Evolutionary conservation across 2,888 invertebrate genomes (phyloP), one percentile per base, ranked within the genome.

Genomic region (Crematogaster levior): DNA sequence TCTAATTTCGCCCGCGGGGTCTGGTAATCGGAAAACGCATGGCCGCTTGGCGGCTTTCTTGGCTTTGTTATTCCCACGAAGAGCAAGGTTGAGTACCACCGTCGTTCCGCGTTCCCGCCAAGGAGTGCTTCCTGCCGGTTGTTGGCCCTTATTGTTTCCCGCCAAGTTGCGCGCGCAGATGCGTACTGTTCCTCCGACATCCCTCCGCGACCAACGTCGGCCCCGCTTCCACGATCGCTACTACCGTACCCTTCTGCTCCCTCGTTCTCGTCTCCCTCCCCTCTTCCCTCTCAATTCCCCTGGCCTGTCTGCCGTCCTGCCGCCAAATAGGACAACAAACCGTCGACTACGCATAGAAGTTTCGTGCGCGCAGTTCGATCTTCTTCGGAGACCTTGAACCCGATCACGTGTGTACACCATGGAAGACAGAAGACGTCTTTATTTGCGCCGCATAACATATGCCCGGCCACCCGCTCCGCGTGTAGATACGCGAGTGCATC

Each of bases 111-210:
- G 77, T 89, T 91, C 89, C 89, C 90, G 90, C 89, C 89, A 88
- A 87, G 77, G 58, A 79, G 83, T 84, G 85, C 85, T 81, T 85
- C 84, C 66, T 83, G 81, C 51, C 87, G 88, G 87, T 89, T 91
- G 86, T 90, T 90, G 88, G 89, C 89, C 91, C 86, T 86, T 85
- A 88, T 90, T 88, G 88, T 90, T 92, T 92, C 92, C 92, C 92
- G 92, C 92, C 92, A 90, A 83, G 82, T 24, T 90, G 92, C 91
- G 91, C 90, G 90, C 91, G 92, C 92, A 91, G 72, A 68, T 83
- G 85, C 86, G 85, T 40, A 43, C 24, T 53, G 53, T 81, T 63
- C 75, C 82, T 70, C 77, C 56, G 66, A 68, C 61, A 61, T 73
- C 7, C 27, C 84, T 61, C 75, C 37, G 53, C n/a, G n/a, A 12